Evolutionary conservation across 2,797 vertebrate species (phyloP).

Genomic region (Sebastolobus alascanus): DNA sequence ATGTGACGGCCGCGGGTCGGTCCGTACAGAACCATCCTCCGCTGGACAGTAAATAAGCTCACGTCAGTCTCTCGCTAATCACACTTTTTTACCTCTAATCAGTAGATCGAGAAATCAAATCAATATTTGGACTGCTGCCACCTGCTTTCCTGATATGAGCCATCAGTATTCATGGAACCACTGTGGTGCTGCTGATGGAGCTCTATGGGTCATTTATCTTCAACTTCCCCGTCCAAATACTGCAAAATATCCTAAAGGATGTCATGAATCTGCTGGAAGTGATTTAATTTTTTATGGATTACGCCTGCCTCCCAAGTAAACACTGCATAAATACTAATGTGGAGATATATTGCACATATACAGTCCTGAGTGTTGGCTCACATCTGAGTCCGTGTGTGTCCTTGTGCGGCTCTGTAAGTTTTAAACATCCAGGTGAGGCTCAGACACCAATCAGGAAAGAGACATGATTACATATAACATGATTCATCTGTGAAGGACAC

Average conservation of each 20-base stretch:
- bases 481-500: no score
- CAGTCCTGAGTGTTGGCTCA: background rate
- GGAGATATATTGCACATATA: conserved; percentile 6
- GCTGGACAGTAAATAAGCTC: conserved; percentile 13
- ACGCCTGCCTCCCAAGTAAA: conserved; percentile 23
- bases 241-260: conserved; percentile 13
- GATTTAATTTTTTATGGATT: conserved; percentile 29
- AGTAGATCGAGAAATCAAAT: conserved; percentile 51
- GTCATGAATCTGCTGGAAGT: conserved; percentile 10
- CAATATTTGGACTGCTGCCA: conserved; percentile 44
- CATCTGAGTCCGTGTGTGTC: background rate
- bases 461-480: no score
- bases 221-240: background rate
- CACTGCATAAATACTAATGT: conserved; percentile 31
- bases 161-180: conserved; percentile 70
- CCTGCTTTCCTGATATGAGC: conserved; percentile 56
- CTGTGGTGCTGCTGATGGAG: conserved; percentile 17
- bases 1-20: no score
- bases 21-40: background rate
- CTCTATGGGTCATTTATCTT: conserved; percentile 7
- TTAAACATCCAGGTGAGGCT: no score
- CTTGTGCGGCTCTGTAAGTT: no score
- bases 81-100: conserved; percentile 29
- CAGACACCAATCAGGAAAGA: no score
- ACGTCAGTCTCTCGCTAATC: conserved; percentile 21